Evolutionary conservation across 1,140 invertebrate genomes (phyloP).

Genomic region (Panagrolaimus sp.): DNA sequence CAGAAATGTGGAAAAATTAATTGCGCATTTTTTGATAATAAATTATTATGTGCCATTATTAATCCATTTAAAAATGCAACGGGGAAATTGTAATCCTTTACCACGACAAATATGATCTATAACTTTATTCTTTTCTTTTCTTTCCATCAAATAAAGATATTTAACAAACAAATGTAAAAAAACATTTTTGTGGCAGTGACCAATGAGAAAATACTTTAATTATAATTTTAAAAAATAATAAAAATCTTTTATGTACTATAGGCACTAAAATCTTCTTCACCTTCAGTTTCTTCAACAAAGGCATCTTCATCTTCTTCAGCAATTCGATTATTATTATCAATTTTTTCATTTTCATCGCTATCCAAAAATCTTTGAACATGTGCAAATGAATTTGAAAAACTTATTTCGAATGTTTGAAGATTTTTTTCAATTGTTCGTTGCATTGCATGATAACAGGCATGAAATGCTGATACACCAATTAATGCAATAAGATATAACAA

Average conservation of each 20-base stretch:
- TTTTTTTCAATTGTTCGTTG: conserved; percentile 6
- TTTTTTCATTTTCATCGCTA: conserved; percentile 1
- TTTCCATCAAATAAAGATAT: too few relatives aligned
- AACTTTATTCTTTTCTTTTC: too few relatives aligned
- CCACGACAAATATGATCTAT: too few relatives aligned
- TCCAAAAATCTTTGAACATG: not conserved
- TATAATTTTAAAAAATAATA: not conserved
- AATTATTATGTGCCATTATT: too few relatives aligned
- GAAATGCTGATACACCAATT: not conserved
- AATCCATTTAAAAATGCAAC: too few relatives aligned
- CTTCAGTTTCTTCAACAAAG: not conserved
- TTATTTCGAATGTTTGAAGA: conserved; percentile 1
- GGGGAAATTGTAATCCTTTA: too few relatives aligned
- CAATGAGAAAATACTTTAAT: not conserved
- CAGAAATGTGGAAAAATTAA: too few relatives aligned
- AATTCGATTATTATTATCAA: not conserved
- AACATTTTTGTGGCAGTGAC: too few relatives aligned
- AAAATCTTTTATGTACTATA: not conserved
- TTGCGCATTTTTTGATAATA: too few relatives aligned
- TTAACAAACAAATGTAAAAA: too few relatives aligned
- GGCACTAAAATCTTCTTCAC: not conserved
- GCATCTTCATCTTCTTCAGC: conserved; percentile 6
- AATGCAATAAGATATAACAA: conserved; percentile 2
- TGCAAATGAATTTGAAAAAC: not conserved
- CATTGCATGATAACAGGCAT: not conserved